Base-by-base conservation (phyloP, 2,113 vertebrate species). In the Calcarius ornatus region DNA sequence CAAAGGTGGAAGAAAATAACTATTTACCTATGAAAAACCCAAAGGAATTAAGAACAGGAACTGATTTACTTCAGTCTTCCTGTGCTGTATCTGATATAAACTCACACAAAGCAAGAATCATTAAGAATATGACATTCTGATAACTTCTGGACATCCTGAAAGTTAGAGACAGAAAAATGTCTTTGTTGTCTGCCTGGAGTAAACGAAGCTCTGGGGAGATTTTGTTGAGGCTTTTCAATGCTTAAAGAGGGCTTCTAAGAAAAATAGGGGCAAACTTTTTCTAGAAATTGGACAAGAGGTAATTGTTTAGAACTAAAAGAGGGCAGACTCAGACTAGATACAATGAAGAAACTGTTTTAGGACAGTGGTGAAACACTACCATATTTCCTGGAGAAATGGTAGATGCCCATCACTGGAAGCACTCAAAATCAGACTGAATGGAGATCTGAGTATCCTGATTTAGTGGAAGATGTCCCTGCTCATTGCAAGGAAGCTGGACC, bases 261-360 rank as follows among this genome's bases (percentile, higher is more conserved):
- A 90, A 72, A 33, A 30, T 8, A 16, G 9, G 10, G 21, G 43
- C 6, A 66, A 10, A 43, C 11, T 19, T 81, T 51, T 77, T 71
- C 5, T 33, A 25, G 23, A 0, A 6, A n/a, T 1, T 54, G 15
- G 24, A 47, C 1, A 53, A 63, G 21, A 10, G 21, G 8, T 6
- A 42, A 63, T 20, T 16, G 7, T 33, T 69, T 70, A 33, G 40
- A 80, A 66, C 9, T 35, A 20, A 30, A 78, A 18, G 19, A 66
- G 10, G 5, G 5, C 6, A 82, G 37, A 56, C 27, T 45, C 3
- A 43, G 6, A 48, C 3, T 14, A 21, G n/a, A 48, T 51, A 25
- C 4, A 35, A 71, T 14, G 23, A 56, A 56, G 5, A 57, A 2
- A 0, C 19, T 56, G 24, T 50, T 85, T 81, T 53, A 35, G 4